Evolutionary conservation across 2,888 invertebrate genomes (phyloP).

Genomic region (Pristionchus fissidentatus): DNA sequence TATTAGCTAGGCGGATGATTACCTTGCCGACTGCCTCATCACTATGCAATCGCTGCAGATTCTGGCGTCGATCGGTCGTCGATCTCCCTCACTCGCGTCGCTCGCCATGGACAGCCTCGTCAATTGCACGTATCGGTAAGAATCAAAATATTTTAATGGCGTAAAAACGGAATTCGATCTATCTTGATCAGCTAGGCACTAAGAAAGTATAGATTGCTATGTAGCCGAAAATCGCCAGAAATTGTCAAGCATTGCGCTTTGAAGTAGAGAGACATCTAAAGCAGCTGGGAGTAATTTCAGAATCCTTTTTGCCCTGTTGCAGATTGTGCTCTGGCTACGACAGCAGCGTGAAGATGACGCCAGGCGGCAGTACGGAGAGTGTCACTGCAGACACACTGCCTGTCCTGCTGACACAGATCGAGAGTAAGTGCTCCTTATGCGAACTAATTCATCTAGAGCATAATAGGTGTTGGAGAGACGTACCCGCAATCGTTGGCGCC

Average conservation of each 20-base stretch:
- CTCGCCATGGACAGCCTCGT: constrained; percentile 63
- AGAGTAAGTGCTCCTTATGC: neutral
- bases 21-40: too few relatives aligned
- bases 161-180: too few relatives aligned
- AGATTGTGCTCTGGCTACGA: constrained; percentile 22
- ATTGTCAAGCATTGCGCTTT: too few relatives aligned
- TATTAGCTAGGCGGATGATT: too few relatives aligned
- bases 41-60: constrained; percentile 59
- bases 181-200: too few relatives aligned
- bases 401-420: constrained; percentile 46
- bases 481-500: constrained; percentile 54
- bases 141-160: too few relatives aligned
- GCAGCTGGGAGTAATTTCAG: neutral
- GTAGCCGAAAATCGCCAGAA: neutral
- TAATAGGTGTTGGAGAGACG: constrained; percentile 56
- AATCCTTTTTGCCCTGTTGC: neutral
- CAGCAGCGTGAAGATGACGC: constrained; percentile 18
- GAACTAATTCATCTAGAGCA: neutral
- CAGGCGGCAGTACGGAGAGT: constrained; percentile 12
- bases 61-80: constrained; percentile 65
- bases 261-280: too few relatives aligned
- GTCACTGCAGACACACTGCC: constrained; percentile 22
- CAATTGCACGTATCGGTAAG: constrained; percentile 42
- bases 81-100: constrained; percentile 59
- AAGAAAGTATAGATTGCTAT: neutral